Evolutionary conservation across 2,113 vertebrate species (phyloP).

Genomic region (Marmota flaviventris): DNA sequence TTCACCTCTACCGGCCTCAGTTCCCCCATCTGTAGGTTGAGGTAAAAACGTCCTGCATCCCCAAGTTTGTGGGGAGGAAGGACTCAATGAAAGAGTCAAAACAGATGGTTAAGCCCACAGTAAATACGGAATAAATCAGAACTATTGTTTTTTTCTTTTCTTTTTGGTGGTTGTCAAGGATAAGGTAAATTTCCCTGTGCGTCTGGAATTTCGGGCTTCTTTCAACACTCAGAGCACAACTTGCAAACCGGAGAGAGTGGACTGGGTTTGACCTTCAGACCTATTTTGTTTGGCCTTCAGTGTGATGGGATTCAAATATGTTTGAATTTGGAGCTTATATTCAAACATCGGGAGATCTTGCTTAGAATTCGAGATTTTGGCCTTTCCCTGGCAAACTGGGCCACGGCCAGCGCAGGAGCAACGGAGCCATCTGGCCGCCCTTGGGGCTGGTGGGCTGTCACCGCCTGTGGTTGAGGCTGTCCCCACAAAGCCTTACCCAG

Average conservation of each 20-base stretch:
- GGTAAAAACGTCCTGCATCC: background rate
- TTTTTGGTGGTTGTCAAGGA: background rate
- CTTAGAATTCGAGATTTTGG: background rate
- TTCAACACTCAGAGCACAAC: background rate
- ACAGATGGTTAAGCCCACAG: background rate
- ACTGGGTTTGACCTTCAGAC: slow-evolving; percentile 24
- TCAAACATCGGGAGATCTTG: background rate
- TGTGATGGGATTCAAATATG: background rate
- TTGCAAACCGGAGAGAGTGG: background rate
- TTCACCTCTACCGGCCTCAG: background rate
- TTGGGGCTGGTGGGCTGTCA: background rate
- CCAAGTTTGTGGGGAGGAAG: background rate
- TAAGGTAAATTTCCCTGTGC: background rate
- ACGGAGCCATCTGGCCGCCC: background rate
- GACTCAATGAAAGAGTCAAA: background rate
- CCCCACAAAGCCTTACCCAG: background rate
- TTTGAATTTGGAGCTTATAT: background rate
- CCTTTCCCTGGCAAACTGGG: background rate
- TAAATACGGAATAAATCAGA: background rate
- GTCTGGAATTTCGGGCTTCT: slow-evolving; percentile 17
- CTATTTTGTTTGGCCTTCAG: background rate
- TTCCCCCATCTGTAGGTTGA: background rate
- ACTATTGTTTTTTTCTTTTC: background rate
- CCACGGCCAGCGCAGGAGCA: background rate
- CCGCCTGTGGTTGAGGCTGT: too few relatives aligned